Conservation (phyloP, 2,888 invertebrate species). For the Polietes domitor region DNA sequence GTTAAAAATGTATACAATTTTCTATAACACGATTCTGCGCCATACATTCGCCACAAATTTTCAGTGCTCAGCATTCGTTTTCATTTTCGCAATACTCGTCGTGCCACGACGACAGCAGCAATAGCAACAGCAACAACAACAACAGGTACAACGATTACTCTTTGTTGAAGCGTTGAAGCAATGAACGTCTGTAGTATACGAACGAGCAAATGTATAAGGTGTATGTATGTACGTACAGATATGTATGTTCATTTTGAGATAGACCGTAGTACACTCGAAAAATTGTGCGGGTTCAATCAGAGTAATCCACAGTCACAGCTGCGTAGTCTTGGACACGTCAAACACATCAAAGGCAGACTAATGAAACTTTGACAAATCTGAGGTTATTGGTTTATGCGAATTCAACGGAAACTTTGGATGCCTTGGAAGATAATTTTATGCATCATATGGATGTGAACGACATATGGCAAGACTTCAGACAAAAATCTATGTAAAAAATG, state of each 20-base stretch:
- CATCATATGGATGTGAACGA: too few relatives aligned
- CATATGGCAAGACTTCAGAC: too few relatives aligned
- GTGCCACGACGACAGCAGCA: slow-evolving; percentile 10
- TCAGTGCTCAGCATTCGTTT: slow-evolving; percentile 52
- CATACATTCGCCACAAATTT: slow-evolving; percentile 44
- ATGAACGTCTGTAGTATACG: not conserved
- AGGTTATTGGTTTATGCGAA: too few relatives aligned
- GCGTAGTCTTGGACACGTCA: too few relatives aligned
- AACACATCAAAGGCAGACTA: too few relatives aligned
- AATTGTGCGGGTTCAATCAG: not conserved
- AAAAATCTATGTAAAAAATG: too few relatives aligned
- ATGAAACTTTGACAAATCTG: too few relatives aligned
- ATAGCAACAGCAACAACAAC: not conserved
- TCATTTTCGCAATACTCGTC: slow-evolving; percentile 30
- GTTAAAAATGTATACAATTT: slow-evolving; percentile 56
- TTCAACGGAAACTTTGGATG: too few relatives aligned
- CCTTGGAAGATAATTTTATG: too few relatives aligned
- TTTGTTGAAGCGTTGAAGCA: not conserved
- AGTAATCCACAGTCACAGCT: too few relatives aligned
- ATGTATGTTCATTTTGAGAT: not conserved
- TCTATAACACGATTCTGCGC: slow-evolving; percentile 65
- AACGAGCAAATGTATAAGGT: slow-evolving; percentile 46
- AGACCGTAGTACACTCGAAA: slow-evolving; percentile 41
- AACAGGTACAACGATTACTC: not conserved
- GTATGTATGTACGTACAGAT: slow-evolving; percentile 31